These are phyloP conservation scores for Eulemur rufifrons DNA, from an alignment of 2,113 vertebrate species.

Conservation along the genomic window DNA sequence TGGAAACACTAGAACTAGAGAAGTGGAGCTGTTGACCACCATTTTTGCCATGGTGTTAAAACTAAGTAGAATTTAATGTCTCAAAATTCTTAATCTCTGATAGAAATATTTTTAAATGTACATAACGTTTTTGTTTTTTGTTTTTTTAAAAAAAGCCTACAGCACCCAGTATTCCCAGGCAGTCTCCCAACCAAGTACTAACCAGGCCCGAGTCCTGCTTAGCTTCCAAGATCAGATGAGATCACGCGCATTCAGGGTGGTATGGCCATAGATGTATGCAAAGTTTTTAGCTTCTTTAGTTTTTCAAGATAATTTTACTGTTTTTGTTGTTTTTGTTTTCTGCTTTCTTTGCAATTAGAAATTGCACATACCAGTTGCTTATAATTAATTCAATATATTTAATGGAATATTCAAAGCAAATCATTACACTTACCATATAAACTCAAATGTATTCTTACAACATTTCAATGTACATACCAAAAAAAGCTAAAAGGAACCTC, in stretches of 20 bases:
- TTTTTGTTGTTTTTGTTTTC: not conserved
- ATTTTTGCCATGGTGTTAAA: not conserved
- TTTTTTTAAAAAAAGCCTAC: no score
- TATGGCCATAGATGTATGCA: not conserved
- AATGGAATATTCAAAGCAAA: not conserved
- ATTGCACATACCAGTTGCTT: not conserved
- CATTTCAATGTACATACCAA: not conserved
- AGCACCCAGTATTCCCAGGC: no score
- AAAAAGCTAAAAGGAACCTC: not conserved
- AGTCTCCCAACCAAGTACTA: no score
- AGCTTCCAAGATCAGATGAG: no score
- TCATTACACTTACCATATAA: not conserved
- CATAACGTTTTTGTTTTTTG: not conserved
- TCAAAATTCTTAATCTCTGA: not conserved
- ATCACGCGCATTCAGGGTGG: no score
- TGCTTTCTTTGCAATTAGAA: not conserved
- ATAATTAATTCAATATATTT: not conserved
- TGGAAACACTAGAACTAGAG: not conserved
- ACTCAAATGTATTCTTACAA: not conserved
- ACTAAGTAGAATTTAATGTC: not conserved
- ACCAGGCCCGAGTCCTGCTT: no score
- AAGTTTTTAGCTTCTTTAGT: not conserved
- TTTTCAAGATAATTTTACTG: not conserved
- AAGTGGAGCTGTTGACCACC: not conserved
- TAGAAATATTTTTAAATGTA: not conserved